phyloP scores from a whole-genome alignment of 2,113 vertebrate species.

The Xenopus laevis region DNA sequence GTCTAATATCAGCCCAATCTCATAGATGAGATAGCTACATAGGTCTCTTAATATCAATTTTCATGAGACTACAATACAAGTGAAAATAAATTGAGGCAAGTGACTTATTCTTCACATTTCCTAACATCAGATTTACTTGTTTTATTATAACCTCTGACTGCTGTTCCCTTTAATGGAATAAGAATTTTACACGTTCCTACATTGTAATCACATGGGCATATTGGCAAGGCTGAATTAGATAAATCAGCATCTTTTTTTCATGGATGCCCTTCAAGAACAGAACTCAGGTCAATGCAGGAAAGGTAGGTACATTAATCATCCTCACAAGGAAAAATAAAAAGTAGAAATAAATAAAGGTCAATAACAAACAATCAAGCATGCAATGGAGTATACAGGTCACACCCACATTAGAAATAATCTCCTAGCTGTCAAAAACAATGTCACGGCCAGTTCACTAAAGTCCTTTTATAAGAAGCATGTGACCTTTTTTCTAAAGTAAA shows the following conservation, averaged over 20 bases:
- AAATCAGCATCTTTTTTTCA: conserved; percentile 62
- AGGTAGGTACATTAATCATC: conserved; percentile 71
- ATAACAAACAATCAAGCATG: conserved; percentile 59
- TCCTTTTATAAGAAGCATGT: conserved; percentile 25
- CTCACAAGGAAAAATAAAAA: conserved; percentile 54
- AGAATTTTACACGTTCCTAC: conserved; percentile 44
- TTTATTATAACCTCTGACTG: conserved; percentile 39
- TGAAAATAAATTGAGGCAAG: conserved; percentile 20
- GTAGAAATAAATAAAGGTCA: conserved; percentile 71
- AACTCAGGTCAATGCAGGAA: conserved; percentile 58
- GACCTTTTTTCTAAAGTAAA: conserved; percentile 32
- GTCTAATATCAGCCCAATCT: too few relatives aligned
- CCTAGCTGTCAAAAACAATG: conserved; percentile 60
- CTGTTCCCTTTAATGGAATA: conserved; percentile 47
- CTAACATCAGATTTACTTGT: conserved; percentile 34
- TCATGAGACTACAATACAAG: conserved; percentile 6
- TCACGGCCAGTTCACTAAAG: conserved; percentile 19
- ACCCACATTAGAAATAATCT: conserved; percentile 57
- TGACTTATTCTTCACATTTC: conserved; percentile 32
- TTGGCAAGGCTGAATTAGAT: conserved; percentile 56
- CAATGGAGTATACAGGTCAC: conserved; percentile 58
- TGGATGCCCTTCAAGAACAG: conserved; percentile 67
- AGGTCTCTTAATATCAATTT: not conserved
- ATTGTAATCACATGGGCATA: conserved; percentile 53
- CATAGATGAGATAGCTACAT: too few relatives aligned